Percentiles rank a stretch among this genome's conserved stretches.
These are phyloP conservation scores for Drosophila sulfurigaster DNA, from an alignment of 1,140 invertebrate species.

Conservation along the genomic window DNA sequence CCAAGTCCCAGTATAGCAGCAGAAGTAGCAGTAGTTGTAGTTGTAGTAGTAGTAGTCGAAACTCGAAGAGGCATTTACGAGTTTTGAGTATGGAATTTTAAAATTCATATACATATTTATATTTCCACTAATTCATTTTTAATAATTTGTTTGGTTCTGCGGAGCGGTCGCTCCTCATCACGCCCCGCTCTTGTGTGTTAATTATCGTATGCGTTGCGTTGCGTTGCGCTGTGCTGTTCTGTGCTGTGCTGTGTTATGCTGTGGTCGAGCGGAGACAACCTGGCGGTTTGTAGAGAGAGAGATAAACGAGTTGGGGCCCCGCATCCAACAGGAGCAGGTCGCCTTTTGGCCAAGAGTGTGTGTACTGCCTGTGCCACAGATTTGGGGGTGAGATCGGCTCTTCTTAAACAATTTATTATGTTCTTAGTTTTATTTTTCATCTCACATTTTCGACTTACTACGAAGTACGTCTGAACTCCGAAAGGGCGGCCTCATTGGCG, in stretches of 20 bases:
- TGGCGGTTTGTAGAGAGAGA: constrained; percentile 50
- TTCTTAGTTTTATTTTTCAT: constrained; percentile 30
- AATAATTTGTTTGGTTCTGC: constrained; percentile 83
- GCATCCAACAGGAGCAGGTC: constrained; percentile 69
- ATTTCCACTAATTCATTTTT: constrained; percentile 85
- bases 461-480: not conserved
- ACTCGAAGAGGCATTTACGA: constrained; percentile 40
- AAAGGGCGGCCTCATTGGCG: not conserved
- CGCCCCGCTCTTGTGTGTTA: constrained; percentile 81
- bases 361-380: constrained; percentile 48
- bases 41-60: constrained; percentile 20
- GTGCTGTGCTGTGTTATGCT: not conserved
- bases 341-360: constrained; percentile 32
- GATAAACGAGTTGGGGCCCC: constrained; percentile 65
- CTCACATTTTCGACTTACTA: not conserved
- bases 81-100: constrained; percentile 64
- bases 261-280: constrained; percentile 52
- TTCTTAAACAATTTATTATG: constrained; percentile 74
- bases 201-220: constrained; percentile 60
- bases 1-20: not conserved
- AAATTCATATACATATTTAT: constrained; percentile 79
- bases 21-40: too few species aligned
- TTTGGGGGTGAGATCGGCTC: constrained; percentile 74
- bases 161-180: constrained; percentile 72
- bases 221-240: not conserved